Conservation (phyloP, 2,797 vertebrate genomes). For the Spea hammondii region DNA sequence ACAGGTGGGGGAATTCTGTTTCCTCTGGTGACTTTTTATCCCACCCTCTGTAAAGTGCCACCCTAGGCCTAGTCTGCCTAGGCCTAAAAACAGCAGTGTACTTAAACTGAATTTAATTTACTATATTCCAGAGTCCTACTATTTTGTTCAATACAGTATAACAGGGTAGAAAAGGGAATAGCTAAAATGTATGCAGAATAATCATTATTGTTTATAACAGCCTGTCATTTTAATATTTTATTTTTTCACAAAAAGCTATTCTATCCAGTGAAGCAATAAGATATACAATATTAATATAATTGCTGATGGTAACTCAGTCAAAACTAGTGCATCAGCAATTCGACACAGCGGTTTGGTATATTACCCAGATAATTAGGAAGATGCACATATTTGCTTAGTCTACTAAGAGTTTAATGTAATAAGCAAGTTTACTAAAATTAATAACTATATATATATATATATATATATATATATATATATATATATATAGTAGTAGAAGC, state of each 20-base stretch:
- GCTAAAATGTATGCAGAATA: conserved; percentile 22
- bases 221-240: conserved; percentile 9
- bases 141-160: conserved; percentile 13
- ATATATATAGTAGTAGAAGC: background rate
- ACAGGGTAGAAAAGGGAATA: background rate
- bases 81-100: no score
- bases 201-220: conserved; percentile 15
- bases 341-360: conserved; percentile 19
- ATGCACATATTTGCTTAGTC: background rate
- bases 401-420: conserved; percentile 9
- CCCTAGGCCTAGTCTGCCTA: no score
- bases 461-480: background rate
- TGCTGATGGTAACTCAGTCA: conserved; percentile 17
- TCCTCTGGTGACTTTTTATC: no score
- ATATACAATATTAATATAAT: conserved; percentile 31
- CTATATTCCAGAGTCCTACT: background rate
- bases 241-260: background rate
- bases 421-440: background rate
- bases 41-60: no score
- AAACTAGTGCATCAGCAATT: conserved; percentile 31
- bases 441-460: background rate
- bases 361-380: conserved; percentile 19
- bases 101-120: no score
- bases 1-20: no score
- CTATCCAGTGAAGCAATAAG: conserved; percentile 15